Evolutionary conservation across 2,797 vertebrate species (phyloP), one percentile per base, ranked within the genome.

Genomic region (Anguilla marmorata): DNA sequence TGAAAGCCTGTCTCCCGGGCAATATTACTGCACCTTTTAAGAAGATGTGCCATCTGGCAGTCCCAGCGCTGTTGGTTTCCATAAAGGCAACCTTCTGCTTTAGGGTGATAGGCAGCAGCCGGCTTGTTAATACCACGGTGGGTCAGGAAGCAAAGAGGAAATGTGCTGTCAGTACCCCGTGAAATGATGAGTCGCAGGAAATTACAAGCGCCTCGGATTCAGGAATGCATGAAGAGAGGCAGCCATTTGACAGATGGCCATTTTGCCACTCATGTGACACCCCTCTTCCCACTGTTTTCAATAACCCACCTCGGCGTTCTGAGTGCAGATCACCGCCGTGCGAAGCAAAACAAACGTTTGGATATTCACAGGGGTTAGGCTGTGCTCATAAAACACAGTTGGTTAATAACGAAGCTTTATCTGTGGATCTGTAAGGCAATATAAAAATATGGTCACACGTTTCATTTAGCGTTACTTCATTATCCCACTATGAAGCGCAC

Each of bases 191-290:
- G 16, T 50, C 41, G 21, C 21, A 82, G 79, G 79, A 50, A 82
- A 82, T 50, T 24, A 50, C 45, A 7, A 50, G 21, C 1, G 45
- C 24, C 24, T 82, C 16, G 1, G 41, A 50, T 16, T 48, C 21
- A n/a, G 21, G 79, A 82, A 24, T 50, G 27, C 41, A n/a, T 45
- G 37, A 50, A 1, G 45, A 50, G 41, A 82, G 79, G 79, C 41
- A 50, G 79, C 6, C 27, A 82, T 82, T 50, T 82, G 79, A 82
- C 79, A 82, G 79, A 82, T 82, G 79, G 79, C 41, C 45, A 82
- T 82, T 82, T 50, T 82, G 11, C 6, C 79, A 50, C 79, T 82
- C 21, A 41, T 41, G 21, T 50, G 79, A 82, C 79, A 50, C 41
- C 41, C 79, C 79, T 48, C 41, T 79, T 48, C 41, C 11, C 24